Percentiles rank a stretch among this genome's conserved stretches.
Evolutionary conservation across 2,113 vertebrate species (phyloP).

Genomic region (Plestiodon gilberti): DNA sequence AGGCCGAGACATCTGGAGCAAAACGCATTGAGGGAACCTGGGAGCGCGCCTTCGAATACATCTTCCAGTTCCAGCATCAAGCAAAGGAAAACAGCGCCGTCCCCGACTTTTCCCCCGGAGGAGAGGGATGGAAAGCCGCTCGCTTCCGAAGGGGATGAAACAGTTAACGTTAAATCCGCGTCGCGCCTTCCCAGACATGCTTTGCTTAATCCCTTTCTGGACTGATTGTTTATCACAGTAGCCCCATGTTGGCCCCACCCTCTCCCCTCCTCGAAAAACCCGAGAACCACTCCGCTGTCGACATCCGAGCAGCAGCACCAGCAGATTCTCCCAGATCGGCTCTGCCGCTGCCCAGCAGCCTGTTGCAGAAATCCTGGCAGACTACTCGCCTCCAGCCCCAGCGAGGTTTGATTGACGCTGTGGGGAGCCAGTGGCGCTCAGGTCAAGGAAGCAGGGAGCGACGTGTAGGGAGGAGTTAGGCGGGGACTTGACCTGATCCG

Average conservation of each 20-base stretch:
- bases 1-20: too few species aligned
- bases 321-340: neutral
- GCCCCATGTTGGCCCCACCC: slow-evolving; percentile 54
- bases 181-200: slow-evolving; percentile 68
- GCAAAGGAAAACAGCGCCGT: neutral
- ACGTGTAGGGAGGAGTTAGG: neutral
- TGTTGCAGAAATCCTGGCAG: neutral
- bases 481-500: neutral
- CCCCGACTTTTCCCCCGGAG: neutral
- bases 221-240: slow-evolving; percentile 59
- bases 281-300: neutral
- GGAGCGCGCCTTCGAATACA: too few species aligned
- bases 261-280: neutral
- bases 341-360: neutral
- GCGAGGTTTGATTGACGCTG: slow-evolving; percentile 29
- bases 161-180: slow-evolving; percentile 55
- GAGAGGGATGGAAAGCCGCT: too few species aligned
- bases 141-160: slow-evolving; percentile 36
- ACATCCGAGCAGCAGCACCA: neutral
- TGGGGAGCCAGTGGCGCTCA: slow-evolving; percentile 13
- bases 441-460: neutral
- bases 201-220: slow-evolving; percentile 62
- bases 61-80: too few species aligned
- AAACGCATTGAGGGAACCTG: too few species aligned
- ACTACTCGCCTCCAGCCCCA: neutral